Conservation (phyloP, 64 coral and sea anemone species). For the Montipora capricornis region DNA sequence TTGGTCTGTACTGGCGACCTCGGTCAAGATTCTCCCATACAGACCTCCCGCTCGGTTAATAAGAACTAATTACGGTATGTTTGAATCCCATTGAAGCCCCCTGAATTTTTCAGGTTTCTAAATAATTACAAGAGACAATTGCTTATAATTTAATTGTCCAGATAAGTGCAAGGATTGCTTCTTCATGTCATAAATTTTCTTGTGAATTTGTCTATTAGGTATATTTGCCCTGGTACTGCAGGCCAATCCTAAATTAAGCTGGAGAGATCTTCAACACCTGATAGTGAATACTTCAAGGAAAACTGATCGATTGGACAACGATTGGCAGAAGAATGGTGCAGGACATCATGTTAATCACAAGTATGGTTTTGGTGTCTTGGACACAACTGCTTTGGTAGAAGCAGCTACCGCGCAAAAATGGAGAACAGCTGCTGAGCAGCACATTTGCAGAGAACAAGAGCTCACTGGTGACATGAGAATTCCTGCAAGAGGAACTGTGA, state of each 20-base stretch:
- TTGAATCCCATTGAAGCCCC: too few species aligned
- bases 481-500: constrained; percentile 58
- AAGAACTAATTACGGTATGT: too few species aligned
- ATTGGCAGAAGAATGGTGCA: constrained; percentile 89
- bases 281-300: constrained; percentile 89
- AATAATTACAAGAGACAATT: too few species aligned
- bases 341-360: constrained; percentile 94
- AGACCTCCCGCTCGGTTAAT: too few species aligned
- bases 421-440: constrained; percentile 83
- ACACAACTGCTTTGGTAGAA: constrained; percentile 82
- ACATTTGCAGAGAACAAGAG: constrained; percentile 89
- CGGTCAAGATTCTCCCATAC: too few species aligned
- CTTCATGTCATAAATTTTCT: background rate
- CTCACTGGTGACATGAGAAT: constrained; percentile 65
- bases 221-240: constrained; percentile 97
- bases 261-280: constrained; percentile 96
- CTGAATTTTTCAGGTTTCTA: too few species aligned
- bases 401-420: constrained; percentile 66
- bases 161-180: too few species aligned
- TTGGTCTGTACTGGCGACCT: too few species aligned
- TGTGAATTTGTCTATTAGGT: constrained; percentile 53
- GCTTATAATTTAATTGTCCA: too few species aligned
- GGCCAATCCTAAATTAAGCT: constrained; percentile 91
- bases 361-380: constrained; percentile 97
- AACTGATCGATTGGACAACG: constrained; percentile 75